Evolutionary conservation across 2,797 vertebrate species (phyloP).

Genomic region (Nyctibius grandis): DNA sequence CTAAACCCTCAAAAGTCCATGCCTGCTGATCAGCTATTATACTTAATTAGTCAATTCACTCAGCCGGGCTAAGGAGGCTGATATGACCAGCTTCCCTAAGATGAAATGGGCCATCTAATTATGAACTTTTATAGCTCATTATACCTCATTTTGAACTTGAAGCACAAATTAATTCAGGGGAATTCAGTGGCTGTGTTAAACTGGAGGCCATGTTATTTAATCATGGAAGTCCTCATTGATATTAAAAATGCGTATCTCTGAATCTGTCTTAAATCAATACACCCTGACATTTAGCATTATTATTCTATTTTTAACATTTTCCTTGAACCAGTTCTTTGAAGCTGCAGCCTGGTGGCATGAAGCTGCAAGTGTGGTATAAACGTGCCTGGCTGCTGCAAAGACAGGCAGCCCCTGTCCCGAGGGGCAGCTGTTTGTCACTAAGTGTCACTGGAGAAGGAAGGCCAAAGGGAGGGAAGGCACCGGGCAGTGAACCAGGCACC

Average conservation of each 20-base stretch:
- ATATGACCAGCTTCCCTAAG: background rate
- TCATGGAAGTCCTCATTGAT: background rate
- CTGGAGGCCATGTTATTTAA: background rate
- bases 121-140: background rate
- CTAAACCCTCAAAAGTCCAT: background rate
- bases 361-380: background rate
- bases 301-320: background rate
- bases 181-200: background rate
- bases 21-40: background rate
- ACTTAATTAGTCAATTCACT: conserved; percentile 5
- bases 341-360: background rate
- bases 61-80: background rate
- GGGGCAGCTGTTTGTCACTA: background rate
- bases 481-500: fast-evolving
- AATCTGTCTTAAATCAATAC: background rate
- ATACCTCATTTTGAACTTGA: conserved; percentile 11
- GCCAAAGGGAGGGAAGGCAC: background rate
- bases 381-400: background rate
- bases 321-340: background rate
- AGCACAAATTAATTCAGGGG: background rate
- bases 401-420: background rate
- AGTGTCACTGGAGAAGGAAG: background rate
- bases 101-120: conserved; percentile 18
- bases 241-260: background rate
- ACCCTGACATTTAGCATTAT: background rate